Conservation (phyloP, 2,797 vertebrate genomes). For the Parauchenoglanis ngamensis region DNA sequence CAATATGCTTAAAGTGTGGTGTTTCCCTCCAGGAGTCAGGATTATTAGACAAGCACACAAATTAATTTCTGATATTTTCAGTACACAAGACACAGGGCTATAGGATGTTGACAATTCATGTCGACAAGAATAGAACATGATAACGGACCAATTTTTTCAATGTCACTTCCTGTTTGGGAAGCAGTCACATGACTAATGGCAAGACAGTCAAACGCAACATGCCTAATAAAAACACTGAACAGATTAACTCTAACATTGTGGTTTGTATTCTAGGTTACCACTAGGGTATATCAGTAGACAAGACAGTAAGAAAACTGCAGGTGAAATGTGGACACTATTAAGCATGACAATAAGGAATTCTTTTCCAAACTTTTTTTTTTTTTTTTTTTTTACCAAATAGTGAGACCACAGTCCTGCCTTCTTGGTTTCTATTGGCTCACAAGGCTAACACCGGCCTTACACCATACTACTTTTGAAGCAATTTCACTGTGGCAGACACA, state of each 20-base stretch:
- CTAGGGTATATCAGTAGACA: background rate
- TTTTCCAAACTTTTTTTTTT: background rate
- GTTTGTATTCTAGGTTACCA: background rate
- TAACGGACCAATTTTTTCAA: background rate
- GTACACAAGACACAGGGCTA: background rate
- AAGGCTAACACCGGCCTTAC: background rate
- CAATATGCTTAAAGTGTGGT: background rate
- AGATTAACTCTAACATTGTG: background rate
- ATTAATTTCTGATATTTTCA: background rate
- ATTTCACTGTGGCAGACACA: no score
- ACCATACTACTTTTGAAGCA: no score
- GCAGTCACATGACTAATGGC: background rate
- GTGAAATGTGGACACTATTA: background rate
- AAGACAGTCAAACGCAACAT: background rate
- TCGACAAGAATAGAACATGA: background rate
- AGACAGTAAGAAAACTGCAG: background rate
- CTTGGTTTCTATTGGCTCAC: background rate
- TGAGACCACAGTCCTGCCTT: background rate
- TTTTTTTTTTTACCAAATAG: background rate
- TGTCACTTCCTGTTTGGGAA: background rate
- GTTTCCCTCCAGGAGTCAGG: background rate
- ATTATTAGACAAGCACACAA: background rate
- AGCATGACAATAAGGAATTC: background rate
- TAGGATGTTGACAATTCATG: background rate
- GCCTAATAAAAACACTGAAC: background rate